Conservation (phyloP, 2,888 invertebrate species). For the Chaetoderma sp. region DNA sequence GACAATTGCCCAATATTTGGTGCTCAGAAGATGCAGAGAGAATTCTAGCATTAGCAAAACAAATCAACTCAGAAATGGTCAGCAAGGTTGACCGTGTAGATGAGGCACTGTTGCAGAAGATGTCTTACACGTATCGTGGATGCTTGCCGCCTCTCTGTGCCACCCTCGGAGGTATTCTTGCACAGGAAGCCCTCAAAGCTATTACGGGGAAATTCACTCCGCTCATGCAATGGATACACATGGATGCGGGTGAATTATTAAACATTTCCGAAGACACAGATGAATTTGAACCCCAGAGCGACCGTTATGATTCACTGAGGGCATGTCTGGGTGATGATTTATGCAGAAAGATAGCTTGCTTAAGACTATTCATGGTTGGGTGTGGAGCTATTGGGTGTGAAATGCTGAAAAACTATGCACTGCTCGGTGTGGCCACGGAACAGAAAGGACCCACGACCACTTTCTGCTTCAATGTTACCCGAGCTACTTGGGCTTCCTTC, state of each 20-base stretch:
- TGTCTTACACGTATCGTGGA: slow-evolving; percentile 61
- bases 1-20: slow-evolving; percentile 22
- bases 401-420: slow-evolving; percentile 69
- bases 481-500: too few relatives aligned
- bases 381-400: slow-evolving; percentile 71
- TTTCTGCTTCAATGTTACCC: too few relatives aligned
- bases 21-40: slow-evolving; percentile 38
- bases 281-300: too few relatives aligned
- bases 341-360: slow-evolving; percentile 47
- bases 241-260: too few relatives aligned
- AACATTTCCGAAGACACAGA: too few relatives aligned
- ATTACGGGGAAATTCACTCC: slow-evolving; percentile 70
- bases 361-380: slow-evolving; percentile 67
- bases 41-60: slow-evolving; percentile 35
- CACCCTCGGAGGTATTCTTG: slow-evolving; percentile 67
- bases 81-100: too few relatives aligned
- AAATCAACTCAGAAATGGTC: too few relatives aligned
- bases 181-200: slow-evolving; percentile 70
- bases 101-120: slow-evolving; percentile 41
- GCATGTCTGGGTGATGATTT: slow-evolving; percentile 59
- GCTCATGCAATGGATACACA: slow-evolving; percentile 69
- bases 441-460: slow-evolving; percentile 45
- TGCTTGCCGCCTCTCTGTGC: slow-evolving; percentile 66
- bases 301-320: slow-evolving; percentile 65
- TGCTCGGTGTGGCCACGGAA: slow-evolving; percentile 59